A percentile compares a stretch with the other conserved stretches of the same genome.
phyloP scores from a whole-genome alignment of 2,888 invertebrate species.

The Invenusta paracnida region DNA sequence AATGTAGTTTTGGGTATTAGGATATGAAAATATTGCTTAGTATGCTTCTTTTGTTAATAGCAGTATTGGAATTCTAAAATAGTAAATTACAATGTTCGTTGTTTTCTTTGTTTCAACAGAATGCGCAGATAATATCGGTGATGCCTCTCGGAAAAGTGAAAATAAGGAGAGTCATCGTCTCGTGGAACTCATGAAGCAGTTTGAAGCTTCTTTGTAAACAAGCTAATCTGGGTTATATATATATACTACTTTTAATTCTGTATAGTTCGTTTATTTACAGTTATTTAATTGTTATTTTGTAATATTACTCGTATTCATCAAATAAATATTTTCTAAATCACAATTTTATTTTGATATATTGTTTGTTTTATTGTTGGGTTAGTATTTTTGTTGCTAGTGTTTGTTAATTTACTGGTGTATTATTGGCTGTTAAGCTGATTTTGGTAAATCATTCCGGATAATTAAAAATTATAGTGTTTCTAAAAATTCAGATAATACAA shows the following conservation, averaged over 20 bases:
- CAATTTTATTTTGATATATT: not conserved
- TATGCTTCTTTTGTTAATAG: too few relatives aligned
- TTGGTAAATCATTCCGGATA: not conserved
- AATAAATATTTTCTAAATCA: not conserved
- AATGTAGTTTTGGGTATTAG: too few relatives aligned
- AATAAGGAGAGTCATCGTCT: not conserved
- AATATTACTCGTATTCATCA: not conserved
- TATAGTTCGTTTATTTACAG: not conserved
- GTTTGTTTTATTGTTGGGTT: not conserved
- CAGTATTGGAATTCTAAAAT: too few relatives aligned
- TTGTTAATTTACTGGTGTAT: not conserved
- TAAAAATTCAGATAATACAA: too few relatives aligned
- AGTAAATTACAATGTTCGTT: too few relatives aligned
- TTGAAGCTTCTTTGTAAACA: not conserved
- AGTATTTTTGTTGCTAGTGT: not conserved
- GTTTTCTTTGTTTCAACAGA: too few relatives aligned
- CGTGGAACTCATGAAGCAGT: not conserved
- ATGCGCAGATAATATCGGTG: not conserved
- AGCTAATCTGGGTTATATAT: too few relatives aligned
- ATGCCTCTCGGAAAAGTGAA: not conserved
- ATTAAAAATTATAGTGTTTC: too few relatives aligned
- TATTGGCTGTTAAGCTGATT: not conserved
- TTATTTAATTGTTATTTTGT: not conserved
- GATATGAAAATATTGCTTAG: too few relatives aligned
- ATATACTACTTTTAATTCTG: not conserved